Evolutionary conservation across 1,140 invertebrate species (phyloP).

Genomic region (Zelostemma sp.): DNA sequence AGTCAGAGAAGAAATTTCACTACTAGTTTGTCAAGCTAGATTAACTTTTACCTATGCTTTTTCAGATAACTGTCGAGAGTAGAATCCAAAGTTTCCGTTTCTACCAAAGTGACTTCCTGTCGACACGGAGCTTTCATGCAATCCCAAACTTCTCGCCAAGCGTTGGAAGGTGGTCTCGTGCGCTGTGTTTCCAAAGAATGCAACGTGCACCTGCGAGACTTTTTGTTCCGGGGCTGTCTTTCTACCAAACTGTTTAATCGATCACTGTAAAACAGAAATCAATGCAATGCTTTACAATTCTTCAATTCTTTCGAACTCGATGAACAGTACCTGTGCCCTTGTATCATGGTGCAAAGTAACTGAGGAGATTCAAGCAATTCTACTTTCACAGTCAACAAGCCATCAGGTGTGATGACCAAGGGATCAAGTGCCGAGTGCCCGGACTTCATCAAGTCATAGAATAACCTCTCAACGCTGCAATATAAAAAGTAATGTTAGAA

Average conservation of each 20-base stretch:
- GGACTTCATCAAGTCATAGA: slow-evolving; percentile 84
- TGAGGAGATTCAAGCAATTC: slow-evolving; percentile 83
- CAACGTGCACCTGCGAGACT: slow-evolving; percentile 86
- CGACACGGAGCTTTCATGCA: slow-evolving; percentile 86
- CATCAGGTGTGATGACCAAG: slow-evolving; percentile 77
- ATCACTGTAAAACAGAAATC: slow-evolving; percentile 73
- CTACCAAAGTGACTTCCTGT: slow-evolving; percentile 88
- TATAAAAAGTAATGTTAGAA: slow-evolving; percentile 5
- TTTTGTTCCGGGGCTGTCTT: slow-evolving; percentile 86
- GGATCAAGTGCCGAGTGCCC: slow-evolving; percentile 88
- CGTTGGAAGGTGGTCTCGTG: slow-evolving; percentile 76
- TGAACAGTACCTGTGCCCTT: slow-evolving; percentile 79
- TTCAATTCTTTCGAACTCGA: no score
- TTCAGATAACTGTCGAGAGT: slow-evolving; percentile 90
- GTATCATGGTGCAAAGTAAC: slow-evolving; percentile 84
- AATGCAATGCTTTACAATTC: no score
- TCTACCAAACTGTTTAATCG: slow-evolving; percentile 83
- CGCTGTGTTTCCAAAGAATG: slow-evolving; percentile 91
- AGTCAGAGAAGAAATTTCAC: slow-evolving; percentile 8
- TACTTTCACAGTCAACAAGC: slow-evolving; percentile 81
- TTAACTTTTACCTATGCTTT: slow-evolving; percentile 79
- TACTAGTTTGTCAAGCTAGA: neutral
- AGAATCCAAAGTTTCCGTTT: slow-evolving; percentile 83
- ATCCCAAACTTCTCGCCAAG: slow-evolving; percentile 89
- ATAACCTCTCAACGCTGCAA: slow-evolving; percentile 86